These are phyloP conservation scores for Clytia hemisphaerica DNA, from an alignment of 30 jellyfish, hydroid and myxozoan species.

Conservation along the genomic window DNA sequence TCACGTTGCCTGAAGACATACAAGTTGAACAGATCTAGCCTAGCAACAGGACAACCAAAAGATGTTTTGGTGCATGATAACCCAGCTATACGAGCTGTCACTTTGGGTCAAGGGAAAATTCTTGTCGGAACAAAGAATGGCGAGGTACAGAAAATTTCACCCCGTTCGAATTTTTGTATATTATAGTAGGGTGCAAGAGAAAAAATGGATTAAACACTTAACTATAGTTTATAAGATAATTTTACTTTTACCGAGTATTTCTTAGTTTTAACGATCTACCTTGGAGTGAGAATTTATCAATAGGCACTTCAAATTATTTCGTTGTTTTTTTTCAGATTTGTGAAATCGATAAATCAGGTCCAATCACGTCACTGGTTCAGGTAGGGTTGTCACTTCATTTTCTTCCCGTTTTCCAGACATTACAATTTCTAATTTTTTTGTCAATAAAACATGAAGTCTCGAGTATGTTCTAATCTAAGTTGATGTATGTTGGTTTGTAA, in stretches of 20 bases:
- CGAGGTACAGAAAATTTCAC: conserved; percentile 39
- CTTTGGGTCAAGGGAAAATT: conserved; percentile 88
- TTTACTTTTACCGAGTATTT: not conserved
- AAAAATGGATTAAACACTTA: no score
- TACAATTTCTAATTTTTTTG: not conserved
- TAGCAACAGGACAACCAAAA: conserved; percentile 47
- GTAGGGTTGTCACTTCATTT: conserved; percentile 17
- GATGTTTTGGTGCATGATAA: conserved; percentile 43
- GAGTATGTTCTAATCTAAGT: not conserved
- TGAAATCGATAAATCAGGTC: conserved; percentile 90
- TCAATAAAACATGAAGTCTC: not conserved
- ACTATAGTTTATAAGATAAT: not conserved
- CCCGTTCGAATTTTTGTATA: not conserved
- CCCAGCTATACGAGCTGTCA: conserved; percentile 87
- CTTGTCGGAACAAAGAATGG: conserved; percentile 87
- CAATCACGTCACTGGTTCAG: conserved; percentile 59
- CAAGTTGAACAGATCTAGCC: conserved; percentile 58
- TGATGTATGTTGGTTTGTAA: not conserved
- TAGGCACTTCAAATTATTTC: no score
- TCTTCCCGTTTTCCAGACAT: not conserved
- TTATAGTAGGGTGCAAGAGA: no score
- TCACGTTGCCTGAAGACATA: conserved; percentile 79
- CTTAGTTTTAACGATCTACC: not conserved
- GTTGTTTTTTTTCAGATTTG: conserved; percentile 59
- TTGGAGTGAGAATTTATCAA: no score